phyloP scores from a whole-genome alignment of 2,797 vertebrate genomes.

The Cephalopachus bancanus region DNA sequence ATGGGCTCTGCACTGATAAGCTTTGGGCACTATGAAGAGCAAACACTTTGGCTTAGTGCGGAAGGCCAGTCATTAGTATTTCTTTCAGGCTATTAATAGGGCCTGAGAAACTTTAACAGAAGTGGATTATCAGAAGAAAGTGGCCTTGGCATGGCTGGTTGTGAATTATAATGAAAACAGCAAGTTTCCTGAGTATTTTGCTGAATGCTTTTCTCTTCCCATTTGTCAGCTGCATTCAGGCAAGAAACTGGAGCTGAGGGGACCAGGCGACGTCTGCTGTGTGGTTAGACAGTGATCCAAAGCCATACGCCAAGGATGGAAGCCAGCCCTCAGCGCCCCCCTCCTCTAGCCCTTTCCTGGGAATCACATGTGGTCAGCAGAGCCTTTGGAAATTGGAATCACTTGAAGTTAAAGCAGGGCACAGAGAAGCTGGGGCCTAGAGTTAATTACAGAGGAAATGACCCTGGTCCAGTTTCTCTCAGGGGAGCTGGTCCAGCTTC shows the following conservation, averaged over 20 bases:
- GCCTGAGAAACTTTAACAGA: slow-evolving; percentile 81
- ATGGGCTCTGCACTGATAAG: slow-evolving; percentile 68
- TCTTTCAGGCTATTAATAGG: slow-evolving; percentile 83
- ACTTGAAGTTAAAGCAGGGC: slow-evolving; percentile 32
- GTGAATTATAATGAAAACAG: slow-evolving; percentile 85
- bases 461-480: neutral
- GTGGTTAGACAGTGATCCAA: slow-evolving; percentile 40
- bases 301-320: slow-evolving; percentile 40
- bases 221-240: slow-evolving; percentile 72
- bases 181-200: slow-evolving; percentile 88
- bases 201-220: slow-evolving; percentile 75
- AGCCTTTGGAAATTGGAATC: slow-evolving; percentile 61
- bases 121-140: slow-evolving; percentile 83
- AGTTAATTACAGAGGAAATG: slow-evolving; percentile 58
- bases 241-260: slow-evolving; percentile 70
- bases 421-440: neutral
- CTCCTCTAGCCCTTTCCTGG: slow-evolving; percentile 42
- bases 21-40: slow-evolving; percentile 81
- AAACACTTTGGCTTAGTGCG: slow-evolving; percentile 86
- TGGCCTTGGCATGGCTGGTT: slow-evolving; percentile 85
- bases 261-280: slow-evolving; percentile 53
- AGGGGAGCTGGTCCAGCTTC: neutral
- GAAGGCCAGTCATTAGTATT: slow-evolving; percentile 83
- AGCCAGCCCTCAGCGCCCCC: neutral
- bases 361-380: slow-evolving; percentile 58